Base-by-base conservation (phyloP, 2,888 invertebrate species). In the Pammene aurita region DNA sequence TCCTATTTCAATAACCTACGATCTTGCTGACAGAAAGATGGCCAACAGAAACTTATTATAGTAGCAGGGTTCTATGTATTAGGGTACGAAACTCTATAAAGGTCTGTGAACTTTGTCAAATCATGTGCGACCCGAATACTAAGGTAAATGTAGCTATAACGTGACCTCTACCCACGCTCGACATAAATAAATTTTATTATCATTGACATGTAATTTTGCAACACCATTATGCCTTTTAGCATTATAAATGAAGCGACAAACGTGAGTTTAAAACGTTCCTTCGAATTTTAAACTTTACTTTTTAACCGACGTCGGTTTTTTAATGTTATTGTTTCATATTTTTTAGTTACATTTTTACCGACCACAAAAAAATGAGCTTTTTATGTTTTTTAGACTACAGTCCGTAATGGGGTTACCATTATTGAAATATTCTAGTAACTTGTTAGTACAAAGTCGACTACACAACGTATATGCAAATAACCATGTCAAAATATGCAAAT, bases 151-250 rank as follows among this genome's bases (percentile, higher is more conserved):
- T 64, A 64, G 56, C 35, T 52, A 58, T 68, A 52, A 64, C 44
- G n/a, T 72, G 66, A 67, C 55, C 62, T 61, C 62, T 61, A 56
- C 72, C 70, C 72, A 70, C 70, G 11, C 65, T 44, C 64, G 13
- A 13, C 38, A 52, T 68, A 64, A 68, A 57, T 68, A 64, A 68
- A 54, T 18, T 63, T 64, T 64, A 68, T 64, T 68, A 68, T 64
- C 68, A 64, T 52, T 46, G 64, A 58, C 58, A 52, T 68, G 50
- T 68, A 58, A 46, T 68, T 68, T 63, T 64, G 18, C 63, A 52
- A 68, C 48, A 11, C 50, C 50, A 63, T 67, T 67, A 52, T 56
- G 5, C 35, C n/a, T 57, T 66, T 50, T 57, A 62, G 11, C 56
- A 10, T 63, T 42, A 50, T 50, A 67, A 58, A 68, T 52, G 56